Evolutionary conservation across 2,888 invertebrate genomes (phyloP).

Genomic region (Hetaerina titia): DNA sequence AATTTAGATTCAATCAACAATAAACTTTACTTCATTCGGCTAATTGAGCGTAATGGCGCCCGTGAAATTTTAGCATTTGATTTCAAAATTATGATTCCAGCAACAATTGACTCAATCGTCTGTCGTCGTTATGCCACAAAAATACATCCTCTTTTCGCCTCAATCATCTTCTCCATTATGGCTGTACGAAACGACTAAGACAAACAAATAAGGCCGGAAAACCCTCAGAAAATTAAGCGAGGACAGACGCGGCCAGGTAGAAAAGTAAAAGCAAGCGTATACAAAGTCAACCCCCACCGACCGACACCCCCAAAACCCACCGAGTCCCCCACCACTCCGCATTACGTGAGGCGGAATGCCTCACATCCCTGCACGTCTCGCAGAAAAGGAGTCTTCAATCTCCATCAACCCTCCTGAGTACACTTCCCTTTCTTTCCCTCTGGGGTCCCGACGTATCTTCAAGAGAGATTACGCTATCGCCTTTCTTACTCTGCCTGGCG

Average conservation of each 20-base stretch:
- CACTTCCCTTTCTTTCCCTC: background rate
- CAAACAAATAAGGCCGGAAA: no score
- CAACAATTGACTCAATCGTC: no score
- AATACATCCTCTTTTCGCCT: no score
- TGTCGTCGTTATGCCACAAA: no score
- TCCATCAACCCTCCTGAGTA: conserved; percentile 11
- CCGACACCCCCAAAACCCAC: background rate
- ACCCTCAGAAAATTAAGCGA: no score
- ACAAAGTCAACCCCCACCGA: background rate
- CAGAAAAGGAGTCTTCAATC: background rate
- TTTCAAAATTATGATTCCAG: no score
- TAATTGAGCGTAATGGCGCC: no score
- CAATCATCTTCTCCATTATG: no score
- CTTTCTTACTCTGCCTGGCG: background rate
- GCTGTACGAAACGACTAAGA: no score
- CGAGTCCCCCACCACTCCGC: background rate
- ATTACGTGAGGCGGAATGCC: background rate
- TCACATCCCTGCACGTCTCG: background rate
- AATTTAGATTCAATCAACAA: no score
- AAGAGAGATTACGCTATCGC: conserved; percentile 25
- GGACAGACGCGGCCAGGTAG: background rate
- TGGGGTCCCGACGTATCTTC: background rate
- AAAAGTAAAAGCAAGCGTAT: background rate
- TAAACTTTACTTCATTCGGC: no score
- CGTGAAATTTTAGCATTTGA: no score